Base-by-base conservation (phyloP, 2,113 vertebrate species). In the Grammomys surdaster region DNA sequence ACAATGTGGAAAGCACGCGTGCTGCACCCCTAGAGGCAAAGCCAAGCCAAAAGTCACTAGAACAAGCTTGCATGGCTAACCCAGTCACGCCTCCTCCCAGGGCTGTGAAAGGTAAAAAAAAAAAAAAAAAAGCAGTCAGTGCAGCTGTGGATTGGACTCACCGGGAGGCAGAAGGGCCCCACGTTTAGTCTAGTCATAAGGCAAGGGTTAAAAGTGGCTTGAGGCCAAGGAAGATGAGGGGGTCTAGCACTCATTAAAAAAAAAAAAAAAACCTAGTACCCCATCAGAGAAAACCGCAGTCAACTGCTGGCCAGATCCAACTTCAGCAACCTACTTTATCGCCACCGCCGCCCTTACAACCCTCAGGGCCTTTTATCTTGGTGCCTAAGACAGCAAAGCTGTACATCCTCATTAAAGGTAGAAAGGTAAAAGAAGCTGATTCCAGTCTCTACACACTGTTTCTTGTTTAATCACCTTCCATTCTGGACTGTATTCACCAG, bases 361-460 rank as follows among this genome's bases (percentile, higher is more conserved):
- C 60, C 13, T 26, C 91, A 36, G 84, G 43, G 58, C 14, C 48
- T 94, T 93, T 87, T 78, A 77, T 82, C 86, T 54, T n/a, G 24
- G 5, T 5, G 12, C 11, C 26, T 19, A 58, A n/a, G 67, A 48
- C 31, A 80, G 60, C 9, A 73, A 75, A 75, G 24, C 73, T 46
- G 46, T 60, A 76, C 54, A 46, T 13, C 67, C 51, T 56, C 14
- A 67, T 43, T 63, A 76, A 89, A 91, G 60, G 48, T 14, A 60
- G 75, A 80, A 91, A 93, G 26, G 46, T 56, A 63, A 95, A 95
- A 73, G 46, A 82, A 90, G 51, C 63, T 43, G 48, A n/a, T 56
- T 65, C 58, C 78, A 24, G 94, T 78, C 48, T 73, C 81, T 36
- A 10, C 31, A 69, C 24, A 69, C 40, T 67, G 20, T n/a, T 48